phyloP scores from a whole-genome alignment of 2,888 invertebrate genomes.

The Acanthosepion pharaonis region DNA sequence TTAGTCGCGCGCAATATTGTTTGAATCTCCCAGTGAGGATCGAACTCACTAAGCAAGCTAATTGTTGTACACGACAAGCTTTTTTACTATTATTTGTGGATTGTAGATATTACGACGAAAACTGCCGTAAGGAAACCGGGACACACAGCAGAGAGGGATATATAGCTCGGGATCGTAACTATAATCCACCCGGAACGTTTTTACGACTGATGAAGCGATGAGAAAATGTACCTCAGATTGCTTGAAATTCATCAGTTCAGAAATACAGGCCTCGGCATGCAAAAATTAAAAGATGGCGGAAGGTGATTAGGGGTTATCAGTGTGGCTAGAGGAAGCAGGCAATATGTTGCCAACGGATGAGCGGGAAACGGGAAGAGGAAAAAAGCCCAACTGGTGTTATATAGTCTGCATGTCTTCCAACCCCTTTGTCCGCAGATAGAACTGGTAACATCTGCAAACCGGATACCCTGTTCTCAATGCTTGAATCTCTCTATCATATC shows the following conservation, averaged over 20 bases:
- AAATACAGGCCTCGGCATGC: not conserved
- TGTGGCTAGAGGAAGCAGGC: slow-evolving; percentile 15
- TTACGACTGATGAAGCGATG: too few relatives aligned
- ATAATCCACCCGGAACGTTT: too few relatives aligned
- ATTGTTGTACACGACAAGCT: too few relatives aligned
- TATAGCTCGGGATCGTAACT: too few relatives aligned
- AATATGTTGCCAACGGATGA: slow-evolving; percentile 15
- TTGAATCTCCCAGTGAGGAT: too few relatives aligned
- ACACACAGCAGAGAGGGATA: too few relatives aligned
- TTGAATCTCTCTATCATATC: not conserved
- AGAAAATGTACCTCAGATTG: not conserved
- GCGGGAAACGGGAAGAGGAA: slow-evolving; percentile 4
- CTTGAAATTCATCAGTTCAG: not conserved
- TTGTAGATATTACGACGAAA: too few relatives aligned
- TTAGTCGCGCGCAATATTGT: too few relatives aligned
- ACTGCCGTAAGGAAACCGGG: too few relatives aligned
- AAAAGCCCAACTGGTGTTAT: slow-evolving; percentile 13
- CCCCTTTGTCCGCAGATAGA: not conserved
- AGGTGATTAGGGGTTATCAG: slow-evolving; percentile 8
- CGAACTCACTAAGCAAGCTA: too few relatives aligned
- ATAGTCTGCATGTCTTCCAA: not conserved
- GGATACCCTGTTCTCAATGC: not conserved
- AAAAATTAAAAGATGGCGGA: not conserved
- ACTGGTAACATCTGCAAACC: not conserved
- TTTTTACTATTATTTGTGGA: too few relatives aligned